Percentiles rank a stretch among this genome's conserved stretches.
phyloP scores from a whole-genome alignment of 2,113 vertebrate species.

The Pachycephala philippinensis region DNA sequence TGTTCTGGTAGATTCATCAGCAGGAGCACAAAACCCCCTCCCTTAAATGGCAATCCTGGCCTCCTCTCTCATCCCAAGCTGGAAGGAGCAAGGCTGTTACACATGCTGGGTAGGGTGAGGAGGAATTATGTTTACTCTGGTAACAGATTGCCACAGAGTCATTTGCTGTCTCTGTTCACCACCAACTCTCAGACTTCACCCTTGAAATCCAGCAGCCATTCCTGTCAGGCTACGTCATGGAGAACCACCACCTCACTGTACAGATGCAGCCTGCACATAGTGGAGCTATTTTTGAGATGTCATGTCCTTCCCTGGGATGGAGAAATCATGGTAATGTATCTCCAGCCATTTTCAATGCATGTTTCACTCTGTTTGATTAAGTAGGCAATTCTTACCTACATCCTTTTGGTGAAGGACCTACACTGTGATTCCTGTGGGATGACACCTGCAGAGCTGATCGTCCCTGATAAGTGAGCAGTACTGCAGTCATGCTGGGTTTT shows the following conservation, averaged over 20 bases:
- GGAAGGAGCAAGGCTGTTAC: not conserved
- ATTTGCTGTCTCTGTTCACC: not conserved
- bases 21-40: not conserved
- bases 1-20: not conserved
- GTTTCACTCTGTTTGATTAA: not conserved
- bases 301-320: not conserved
- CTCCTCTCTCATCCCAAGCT: not conserved
- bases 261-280: not conserved
- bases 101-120: not conserved
- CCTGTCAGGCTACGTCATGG: not conserved
- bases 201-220: not conserved
- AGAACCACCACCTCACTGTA: not conserved
- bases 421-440: not conserved
- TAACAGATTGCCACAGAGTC: not conserved
- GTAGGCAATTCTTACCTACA: not conserved
- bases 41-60: not conserved
- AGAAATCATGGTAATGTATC: not conserved
- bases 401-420: not conserved
- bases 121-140: not conserved
- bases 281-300: not conserved
- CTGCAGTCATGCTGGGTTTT: accelerated
- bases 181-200: not conserved
- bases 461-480: not conserved
- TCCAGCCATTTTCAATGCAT: not conserved
- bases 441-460: not conserved